These are phyloP conservation scores for Sycobia sp. DNA, from an alignment of 1,140 invertebrate species.

Conservation along the genomic window DNA sequence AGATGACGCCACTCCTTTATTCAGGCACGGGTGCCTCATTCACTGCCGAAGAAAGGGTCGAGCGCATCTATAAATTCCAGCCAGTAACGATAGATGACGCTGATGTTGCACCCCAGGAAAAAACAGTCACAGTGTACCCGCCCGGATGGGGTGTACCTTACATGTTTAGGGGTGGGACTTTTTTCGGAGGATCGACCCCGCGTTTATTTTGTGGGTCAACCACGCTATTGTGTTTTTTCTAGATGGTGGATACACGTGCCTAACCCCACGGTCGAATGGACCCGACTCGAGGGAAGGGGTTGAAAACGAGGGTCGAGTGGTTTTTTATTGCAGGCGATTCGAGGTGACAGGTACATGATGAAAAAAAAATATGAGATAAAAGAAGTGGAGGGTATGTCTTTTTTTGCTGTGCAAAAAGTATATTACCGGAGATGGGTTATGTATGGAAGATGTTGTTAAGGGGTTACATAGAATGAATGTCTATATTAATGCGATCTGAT, in stretches of 20 bases:
- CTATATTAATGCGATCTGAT: too few species aligned
- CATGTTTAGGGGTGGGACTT: too few species aligned
- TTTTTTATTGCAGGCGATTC: not conserved
- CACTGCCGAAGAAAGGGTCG: not conserved
- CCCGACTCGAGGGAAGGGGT: too few species aligned
- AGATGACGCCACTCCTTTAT: slow-evolving; percentile 40
- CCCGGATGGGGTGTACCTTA: too few species aligned
- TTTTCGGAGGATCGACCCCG: not conserved
- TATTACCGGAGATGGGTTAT: too few species aligned
- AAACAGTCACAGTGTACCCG: too few species aligned
- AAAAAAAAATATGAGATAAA: not conserved
- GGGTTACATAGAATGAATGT: too few species aligned
- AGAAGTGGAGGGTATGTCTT: not conserved
- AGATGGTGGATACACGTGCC: not conserved
- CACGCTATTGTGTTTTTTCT: not conserved
- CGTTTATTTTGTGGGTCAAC: not conserved
- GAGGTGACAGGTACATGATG: not conserved
- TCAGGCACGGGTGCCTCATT: not conserved
- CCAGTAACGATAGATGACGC: slow-evolving; percentile 26
- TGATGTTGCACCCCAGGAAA: not conserved
- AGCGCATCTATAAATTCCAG: slow-evolving; percentile 5
- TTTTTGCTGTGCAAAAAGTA: not conserved
- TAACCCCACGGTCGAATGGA: not conserved
- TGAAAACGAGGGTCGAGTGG: not conserved
- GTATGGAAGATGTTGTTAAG: too few species aligned